Conservation (phyloP, 2,888 invertebrate genomes). For the Orthosia gracilis region DNA sequence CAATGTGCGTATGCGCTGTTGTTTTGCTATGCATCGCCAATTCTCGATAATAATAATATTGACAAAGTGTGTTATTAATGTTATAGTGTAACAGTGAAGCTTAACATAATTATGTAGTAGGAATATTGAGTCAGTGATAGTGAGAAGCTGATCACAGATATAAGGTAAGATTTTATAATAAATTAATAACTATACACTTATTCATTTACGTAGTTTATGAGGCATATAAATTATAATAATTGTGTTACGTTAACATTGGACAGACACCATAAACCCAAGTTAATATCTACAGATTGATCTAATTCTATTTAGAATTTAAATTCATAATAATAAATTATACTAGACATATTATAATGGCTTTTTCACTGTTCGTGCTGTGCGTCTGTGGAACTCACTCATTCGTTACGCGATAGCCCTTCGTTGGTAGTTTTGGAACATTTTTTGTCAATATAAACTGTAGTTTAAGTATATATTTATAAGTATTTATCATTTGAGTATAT, state of each 20-base stretch:
- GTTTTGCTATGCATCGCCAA: slow-evolving; percentile 32
- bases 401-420: slow-evolving; percentile 15
- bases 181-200: slow-evolving; percentile 27
- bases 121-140: slow-evolving; percentile 30
- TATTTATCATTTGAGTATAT: slow-evolving; percentile 16
- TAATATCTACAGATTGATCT: slow-evolving; percentile 31
- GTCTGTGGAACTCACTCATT: slow-evolving; percentile 15
- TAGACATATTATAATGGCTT: slow-evolving; percentile 23
- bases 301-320: slow-evolving; percentile 25
- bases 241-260: slow-evolving; percentile 28
- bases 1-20: slow-evolving; percentile 37
- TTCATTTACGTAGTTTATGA: slow-evolving; percentile 23
- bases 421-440: slow-evolving; percentile 15
- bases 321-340: slow-evolving; percentile 41
- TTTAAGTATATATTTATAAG: slow-evolving; percentile 15
- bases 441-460: slow-evolving; percentile 15
- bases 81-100: slow-evolving; percentile 40
- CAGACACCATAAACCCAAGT: slow-evolving; percentile 38
- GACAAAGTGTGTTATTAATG: slow-evolving; percentile 42
- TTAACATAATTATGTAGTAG: slow-evolving; percentile 35
- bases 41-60: slow-evolving; percentile 36
- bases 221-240: slow-evolving; percentile 32
- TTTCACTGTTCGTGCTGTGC: slow-evolving; percentile 13
- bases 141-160: slow-evolving; percentile 36
- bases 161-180: slow-evolving; percentile 33